Evolutionary conservation across 2,888 invertebrate species (phyloP).

Genomic region (Sinhomidia bicolor): DNA sequence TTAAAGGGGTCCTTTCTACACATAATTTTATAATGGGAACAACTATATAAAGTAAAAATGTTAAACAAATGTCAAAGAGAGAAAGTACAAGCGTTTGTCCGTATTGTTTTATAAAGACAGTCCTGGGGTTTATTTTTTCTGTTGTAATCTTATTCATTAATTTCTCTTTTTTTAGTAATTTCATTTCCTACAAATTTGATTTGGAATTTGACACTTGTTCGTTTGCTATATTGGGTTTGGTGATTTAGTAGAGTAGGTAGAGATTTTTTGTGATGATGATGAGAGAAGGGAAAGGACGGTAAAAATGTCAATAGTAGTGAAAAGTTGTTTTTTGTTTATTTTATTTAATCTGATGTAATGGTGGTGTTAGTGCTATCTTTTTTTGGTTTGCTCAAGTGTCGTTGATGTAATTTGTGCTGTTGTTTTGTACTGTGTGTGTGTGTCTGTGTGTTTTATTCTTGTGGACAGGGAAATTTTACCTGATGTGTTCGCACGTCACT

Average conservation of each 20-base stretch:
- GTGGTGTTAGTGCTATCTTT: not conserved
- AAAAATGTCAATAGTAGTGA: not conserved
- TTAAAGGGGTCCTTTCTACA: not conserved
- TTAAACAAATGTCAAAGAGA: constrained; percentile 12
- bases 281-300: not conserved
- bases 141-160: no score
- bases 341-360: not conserved
- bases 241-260: not conserved
- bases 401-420: constrained; percentile 15
- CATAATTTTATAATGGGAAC: not conserved
- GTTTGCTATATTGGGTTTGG: not conserved
- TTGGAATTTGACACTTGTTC: not conserved
- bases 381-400: constrained; percentile 1
- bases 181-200: not conserved
- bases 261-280: not conserved
- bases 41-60: no score
- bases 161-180: no score
- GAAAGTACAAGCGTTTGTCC: no score
- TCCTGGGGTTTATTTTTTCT: no score
- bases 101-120: no score
- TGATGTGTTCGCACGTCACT: constrained; percentile 83
- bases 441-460: constrained; percentile 26
- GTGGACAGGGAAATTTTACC: constrained; percentile 81
- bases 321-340: not conserved
- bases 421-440: constrained; percentile 20